Base-by-base conservation (phyloP, 2,888 invertebrate species). In the Bursaphelenchus okinawaensis region DNA sequence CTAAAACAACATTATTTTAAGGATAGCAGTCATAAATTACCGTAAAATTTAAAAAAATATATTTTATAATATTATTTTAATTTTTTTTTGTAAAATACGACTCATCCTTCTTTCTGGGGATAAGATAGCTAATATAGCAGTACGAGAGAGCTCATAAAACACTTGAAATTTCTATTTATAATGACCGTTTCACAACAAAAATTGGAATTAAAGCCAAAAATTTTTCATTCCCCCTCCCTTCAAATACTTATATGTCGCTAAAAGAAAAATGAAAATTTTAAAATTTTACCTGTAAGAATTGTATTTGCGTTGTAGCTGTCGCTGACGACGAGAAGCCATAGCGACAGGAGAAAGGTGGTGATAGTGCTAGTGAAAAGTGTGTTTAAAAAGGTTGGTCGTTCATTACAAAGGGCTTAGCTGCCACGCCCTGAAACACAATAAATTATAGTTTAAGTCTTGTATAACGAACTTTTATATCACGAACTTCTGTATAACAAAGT, bases 221-320 rank as follows among this genome's bases (percentile, higher is more conserved):
- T n/a, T n/a, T n/a, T n/a, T n/a, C n/a, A n/a, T n/a, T n/a, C n/a
- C n/a, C n/a, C n/a, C n/a, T n/a, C n/a, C n/a, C n/a, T n/a, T n/a
- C n/a, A n/a, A 6, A 7, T 1, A 59, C 24, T 59, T 16, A 61
- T 57, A 29, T 63, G 16, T 16, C 24, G 16, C 19, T 60, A 19
- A 24, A 16, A 22, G 27, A 54, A 29, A 22, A 52, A 40, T 27
- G 22, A 0, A 23, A 50, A n/a, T 27, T 65, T 52, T 55, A 65
- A 52, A n/a, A n/a, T n/a, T n/a, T n/a, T 56, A 76, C 77, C 70
- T 73, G 63, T 73, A 77, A 62, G 76, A 77, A 59, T 70, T 69
- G 63, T 77, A 77, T 63, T 78, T 78, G 40, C 78, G 69, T 63
- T 78, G 76, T 64, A 78, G 70, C 66, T 78, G 78, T 63, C 76